Percentiles rank a stretch among this genome's conserved stretches.
Conservation (phyloP, 2,797 vertebrate genomes). For the Telmatherina bonti region DNA sequence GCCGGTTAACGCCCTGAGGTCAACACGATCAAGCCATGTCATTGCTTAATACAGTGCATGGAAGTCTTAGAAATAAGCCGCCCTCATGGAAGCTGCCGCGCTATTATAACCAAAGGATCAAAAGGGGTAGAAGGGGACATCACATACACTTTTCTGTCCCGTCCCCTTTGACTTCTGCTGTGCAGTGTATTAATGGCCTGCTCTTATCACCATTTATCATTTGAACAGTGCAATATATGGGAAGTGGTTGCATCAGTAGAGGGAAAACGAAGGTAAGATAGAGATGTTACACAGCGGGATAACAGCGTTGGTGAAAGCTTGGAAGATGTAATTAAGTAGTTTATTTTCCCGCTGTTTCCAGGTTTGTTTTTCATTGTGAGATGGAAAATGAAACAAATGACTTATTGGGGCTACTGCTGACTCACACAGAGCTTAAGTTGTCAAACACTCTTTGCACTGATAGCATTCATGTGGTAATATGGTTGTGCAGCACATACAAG, state of each 20-base stretch:
- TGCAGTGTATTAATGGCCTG: constrained; percentile 79
- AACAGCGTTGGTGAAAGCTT: constrained; percentile 60
- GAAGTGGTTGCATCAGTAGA: constrained; percentile 65
- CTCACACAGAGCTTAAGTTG: constrained; percentile 57
- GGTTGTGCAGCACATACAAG: constrained; percentile 30
- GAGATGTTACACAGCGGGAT: constrained; percentile 61
- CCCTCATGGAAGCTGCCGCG: constrained; percentile 54
- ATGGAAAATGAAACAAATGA: constrained; percentile 65
- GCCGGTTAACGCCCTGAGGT: constrained; percentile 63
- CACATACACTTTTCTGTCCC: constrained; percentile 75
- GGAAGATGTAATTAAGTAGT: constrained; percentile 70
- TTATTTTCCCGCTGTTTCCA: constrained; percentile 52
- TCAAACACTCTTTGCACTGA: constrained; percentile 39
- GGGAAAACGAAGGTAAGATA: constrained; percentile 73
- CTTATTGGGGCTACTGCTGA: constrained; percentile 60
- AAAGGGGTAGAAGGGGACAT: constrained; percentile 34
- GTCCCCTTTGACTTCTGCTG: constrained; percentile 76
- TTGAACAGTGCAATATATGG: constrained; percentile 76
- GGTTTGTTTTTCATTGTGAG: constrained; percentile 49
- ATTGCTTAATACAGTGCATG: constrained; percentile 65
- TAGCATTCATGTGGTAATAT: constrained; percentile 26
- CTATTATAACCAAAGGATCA: constrained; percentile 62
- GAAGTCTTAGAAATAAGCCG: constrained; percentile 55
- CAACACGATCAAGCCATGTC: constrained; percentile 68
- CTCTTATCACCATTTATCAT: constrained; percentile 83